A percentile compares a stretch with the other conserved stretches of the same genome.
Conservation (phyloP, 37 sponge, comb jelly and placozoan species). For the Corticium candelabrum region DNA sequence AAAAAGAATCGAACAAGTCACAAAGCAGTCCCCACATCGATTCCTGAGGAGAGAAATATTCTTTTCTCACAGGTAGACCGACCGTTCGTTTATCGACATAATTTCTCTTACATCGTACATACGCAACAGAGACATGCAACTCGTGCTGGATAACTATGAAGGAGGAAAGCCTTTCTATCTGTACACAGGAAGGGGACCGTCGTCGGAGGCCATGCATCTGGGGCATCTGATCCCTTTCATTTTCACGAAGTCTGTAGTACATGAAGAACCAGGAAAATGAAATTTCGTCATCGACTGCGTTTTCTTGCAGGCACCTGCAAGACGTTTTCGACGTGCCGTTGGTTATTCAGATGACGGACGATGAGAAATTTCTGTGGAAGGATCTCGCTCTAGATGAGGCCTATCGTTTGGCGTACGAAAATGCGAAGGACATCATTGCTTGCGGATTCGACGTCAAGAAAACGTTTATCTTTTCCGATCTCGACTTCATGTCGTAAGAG, state of each 20-base stretch:
- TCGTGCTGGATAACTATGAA: constrained; percentile 74
- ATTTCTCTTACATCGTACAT: no score
- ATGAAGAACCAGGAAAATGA: no score
- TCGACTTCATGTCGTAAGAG: constrained; percentile 83
- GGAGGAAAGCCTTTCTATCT: constrained; percentile 87
- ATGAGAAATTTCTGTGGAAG: constrained; percentile 98
- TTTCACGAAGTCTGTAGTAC: constrained; percentile 93
- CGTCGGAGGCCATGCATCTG: constrained; percentile 93
- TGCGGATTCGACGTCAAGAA: constrained; percentile 90
- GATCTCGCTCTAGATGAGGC: constrained; percentile 80
- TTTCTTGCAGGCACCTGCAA: constrained; percentile 91
- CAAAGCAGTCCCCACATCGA: constrained; percentile 65
- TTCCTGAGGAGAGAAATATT: constrained; percentile 80
- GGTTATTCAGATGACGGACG: constrained; percentile 96
- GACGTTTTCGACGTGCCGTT: constrained; percentile 98
- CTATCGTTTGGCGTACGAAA: constrained; percentile 71
- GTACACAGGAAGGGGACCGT: constrained; percentile 96
- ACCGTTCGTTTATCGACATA: no score
- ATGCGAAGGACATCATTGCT: constrained; percentile 98
- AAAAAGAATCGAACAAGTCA: constrained; percentile 65
- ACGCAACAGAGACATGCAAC: constrained; percentile 73
- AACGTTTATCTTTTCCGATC: constrained; percentile 95
- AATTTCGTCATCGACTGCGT: no score
- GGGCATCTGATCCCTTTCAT: constrained; percentile 96
- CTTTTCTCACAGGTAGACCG: constrained; percentile 85